Conservation (phyloP, 92 coral and sea anemone genomes). For the Chrysogorgia sp. region DNA sequence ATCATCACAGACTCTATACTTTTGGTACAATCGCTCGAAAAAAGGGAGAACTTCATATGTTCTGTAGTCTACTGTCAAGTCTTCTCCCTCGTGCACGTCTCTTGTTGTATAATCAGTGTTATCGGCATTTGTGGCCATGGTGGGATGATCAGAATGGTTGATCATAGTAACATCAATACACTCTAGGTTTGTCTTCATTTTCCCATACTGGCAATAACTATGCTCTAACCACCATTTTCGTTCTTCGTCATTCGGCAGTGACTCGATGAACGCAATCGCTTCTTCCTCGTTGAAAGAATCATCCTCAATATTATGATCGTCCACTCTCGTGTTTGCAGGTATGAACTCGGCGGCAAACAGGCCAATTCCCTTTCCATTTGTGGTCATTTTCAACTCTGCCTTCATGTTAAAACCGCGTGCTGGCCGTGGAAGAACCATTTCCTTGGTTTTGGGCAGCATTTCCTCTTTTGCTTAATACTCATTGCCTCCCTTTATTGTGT, state of each 20-base stretch:
- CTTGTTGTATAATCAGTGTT: slow-evolving; percentile 33
- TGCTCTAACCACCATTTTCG: slow-evolving; percentile 38
- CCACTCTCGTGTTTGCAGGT: slow-evolving; percentile 38
- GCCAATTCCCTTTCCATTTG: slow-evolving; percentile 45
- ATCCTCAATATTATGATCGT: background rate
- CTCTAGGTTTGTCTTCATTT: slow-evolving; percentile 1
- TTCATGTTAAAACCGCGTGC: slow-evolving; percentile 37
- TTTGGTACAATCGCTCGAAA: slow-evolving; percentile 35
- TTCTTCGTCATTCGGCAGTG: slow-evolving; percentile 39
- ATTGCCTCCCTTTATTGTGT: too few species aligned
- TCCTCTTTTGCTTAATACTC: too few species aligned
- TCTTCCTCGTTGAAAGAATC: slow-evolving; percentile 23
- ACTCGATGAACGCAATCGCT: slow-evolving; percentile 13
- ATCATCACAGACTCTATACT: slow-evolving; percentile 51
- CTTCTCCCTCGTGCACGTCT: slow-evolving; percentile 47
- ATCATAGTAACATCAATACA: slow-evolving; percentile 17
- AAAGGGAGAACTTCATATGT: slow-evolving; percentile 13
- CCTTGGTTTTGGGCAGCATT: too few species aligned
- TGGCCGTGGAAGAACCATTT: slow-evolving; percentile 42
- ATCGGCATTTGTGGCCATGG: slow-evolving; percentile 8
- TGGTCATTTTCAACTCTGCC: slow-evolving; percentile 36
- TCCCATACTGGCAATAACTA: slow-evolving; percentile 9
- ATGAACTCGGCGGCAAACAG: slow-evolving; percentile 52
- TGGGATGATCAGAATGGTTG: slow-evolving; percentile 40
- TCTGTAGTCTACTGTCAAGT: slow-evolving; percentile 41